Conservation (phyloP, 2,888 invertebrate genomes). For the Phyllotreta striolata region DNA sequence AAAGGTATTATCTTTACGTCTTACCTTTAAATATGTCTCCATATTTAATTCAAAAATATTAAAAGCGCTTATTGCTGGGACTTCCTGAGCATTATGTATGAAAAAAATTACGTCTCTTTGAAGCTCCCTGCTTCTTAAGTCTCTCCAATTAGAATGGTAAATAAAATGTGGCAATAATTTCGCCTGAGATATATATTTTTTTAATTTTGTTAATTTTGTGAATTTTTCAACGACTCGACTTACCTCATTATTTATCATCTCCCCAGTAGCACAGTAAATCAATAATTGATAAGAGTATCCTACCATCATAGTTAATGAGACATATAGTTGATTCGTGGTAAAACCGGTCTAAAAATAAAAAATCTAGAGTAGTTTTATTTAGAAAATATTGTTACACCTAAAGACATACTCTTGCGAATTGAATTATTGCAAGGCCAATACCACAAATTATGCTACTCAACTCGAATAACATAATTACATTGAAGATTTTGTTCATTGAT, state of each 20-base stretch:
- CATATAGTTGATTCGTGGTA: neutral
- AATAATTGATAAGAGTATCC: constrained; percentile 1
- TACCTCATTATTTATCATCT: neutral
- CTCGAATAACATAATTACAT: neutral
- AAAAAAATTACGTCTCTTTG: constrained; percentile 18
- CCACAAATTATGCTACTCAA: neutral
- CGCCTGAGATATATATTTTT: no score
- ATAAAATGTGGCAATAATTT: constrained; percentile 6
- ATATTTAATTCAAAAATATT: constrained; percentile 5
- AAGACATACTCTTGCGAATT: neutral
- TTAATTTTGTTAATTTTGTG: no score
- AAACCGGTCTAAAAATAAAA: no score
- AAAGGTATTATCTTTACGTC: neutral
- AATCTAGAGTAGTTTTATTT: no score
- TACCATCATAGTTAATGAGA: neutral
- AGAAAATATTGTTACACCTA: neutral
- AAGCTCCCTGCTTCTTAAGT: neutral
- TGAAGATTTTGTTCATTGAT: neutral
- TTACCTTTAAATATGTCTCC: constrained; percentile 11
- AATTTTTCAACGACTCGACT: neutral
- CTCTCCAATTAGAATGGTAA: constrained; percentile 14
- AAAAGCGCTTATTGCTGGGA: constrained; percentile 5
- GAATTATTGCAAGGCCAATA: neutral
- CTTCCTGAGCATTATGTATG: constrained; percentile 8
- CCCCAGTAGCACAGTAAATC: constrained; percentile 4